Conservation (phyloP, 1,140 invertebrate genomes). For the Neotoxoptera formosana region DNA sequence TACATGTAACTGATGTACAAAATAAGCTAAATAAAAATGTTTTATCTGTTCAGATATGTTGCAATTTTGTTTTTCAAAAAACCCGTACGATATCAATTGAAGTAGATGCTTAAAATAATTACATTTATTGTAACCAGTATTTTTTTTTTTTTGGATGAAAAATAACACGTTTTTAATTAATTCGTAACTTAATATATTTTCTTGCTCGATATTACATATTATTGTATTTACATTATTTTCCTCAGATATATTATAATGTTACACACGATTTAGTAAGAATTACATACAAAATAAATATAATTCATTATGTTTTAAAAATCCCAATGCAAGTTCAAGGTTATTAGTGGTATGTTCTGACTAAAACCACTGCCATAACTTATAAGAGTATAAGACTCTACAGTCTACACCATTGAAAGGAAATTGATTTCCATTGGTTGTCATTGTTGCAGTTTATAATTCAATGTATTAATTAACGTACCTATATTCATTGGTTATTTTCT, state of each 20-base stretch:
- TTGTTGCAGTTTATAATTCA: neutral
- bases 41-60: no score
- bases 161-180: slow-evolving; percentile 5
- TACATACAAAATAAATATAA: neutral
- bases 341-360: neutral
- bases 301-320: neutral
- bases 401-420: neutral
- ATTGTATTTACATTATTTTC: neutral
- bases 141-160: neutral
- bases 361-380: neutral
- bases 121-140: neutral
- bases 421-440: neutral
- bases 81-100: neutral
- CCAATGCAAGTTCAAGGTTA: neutral
- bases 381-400: neutral
- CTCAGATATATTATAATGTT: neutral
- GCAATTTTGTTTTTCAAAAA: neutral
- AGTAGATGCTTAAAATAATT: neutral
- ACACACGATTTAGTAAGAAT: neutral
- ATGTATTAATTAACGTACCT: neutral
- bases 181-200: neutral
- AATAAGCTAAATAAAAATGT: no score
- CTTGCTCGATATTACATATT: slow-evolving; percentile 6
- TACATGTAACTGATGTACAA: no score
- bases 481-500: neutral